These are phyloP conservation scores for Oeneis ivallda DNA, from an alignment of 2,888 invertebrate species.

Conservation along the genomic window DNA sequence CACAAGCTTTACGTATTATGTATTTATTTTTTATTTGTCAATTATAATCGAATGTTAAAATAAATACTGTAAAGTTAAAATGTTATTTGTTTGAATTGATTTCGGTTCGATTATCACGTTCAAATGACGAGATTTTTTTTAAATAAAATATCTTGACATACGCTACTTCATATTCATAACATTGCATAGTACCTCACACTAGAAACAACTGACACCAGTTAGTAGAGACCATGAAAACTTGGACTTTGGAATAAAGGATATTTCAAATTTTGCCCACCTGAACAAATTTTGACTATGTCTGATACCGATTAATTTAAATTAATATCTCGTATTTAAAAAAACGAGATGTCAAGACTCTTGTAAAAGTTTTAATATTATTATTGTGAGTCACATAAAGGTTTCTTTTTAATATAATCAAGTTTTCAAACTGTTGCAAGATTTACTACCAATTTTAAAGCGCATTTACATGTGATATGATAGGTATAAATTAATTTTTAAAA, in stretches of 20 bases:
- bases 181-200: no score
- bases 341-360: not conserved
- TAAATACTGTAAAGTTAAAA: slow-evolving; percentile 2
- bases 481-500: no score
- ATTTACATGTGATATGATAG: no score
- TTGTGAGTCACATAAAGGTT: not conserved
- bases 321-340: not conserved
- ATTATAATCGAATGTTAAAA: slow-evolving; percentile 16
- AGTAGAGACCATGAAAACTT: no score
- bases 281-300: not conserved
- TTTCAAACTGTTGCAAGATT: not conserved
- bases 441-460: no score
- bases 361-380: not conserved
- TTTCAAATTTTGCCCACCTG: no score
- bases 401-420: not conserved
- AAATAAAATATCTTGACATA: slow-evolving; percentile 9
- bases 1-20: slow-evolving; percentile 18
- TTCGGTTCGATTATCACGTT: not conserved
- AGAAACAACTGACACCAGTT: no score
- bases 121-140: not conserved
- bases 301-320: not conserved
- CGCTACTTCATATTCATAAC: no score
- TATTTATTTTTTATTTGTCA: slow-evolving; percentile 15
- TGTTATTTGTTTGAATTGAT: slow-evolving; percentile 12
- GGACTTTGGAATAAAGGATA: no score